Base-by-base conservation (phyloP, 1,140 invertebrate genomes). In the Anadara kagoshimensis region DNA sequence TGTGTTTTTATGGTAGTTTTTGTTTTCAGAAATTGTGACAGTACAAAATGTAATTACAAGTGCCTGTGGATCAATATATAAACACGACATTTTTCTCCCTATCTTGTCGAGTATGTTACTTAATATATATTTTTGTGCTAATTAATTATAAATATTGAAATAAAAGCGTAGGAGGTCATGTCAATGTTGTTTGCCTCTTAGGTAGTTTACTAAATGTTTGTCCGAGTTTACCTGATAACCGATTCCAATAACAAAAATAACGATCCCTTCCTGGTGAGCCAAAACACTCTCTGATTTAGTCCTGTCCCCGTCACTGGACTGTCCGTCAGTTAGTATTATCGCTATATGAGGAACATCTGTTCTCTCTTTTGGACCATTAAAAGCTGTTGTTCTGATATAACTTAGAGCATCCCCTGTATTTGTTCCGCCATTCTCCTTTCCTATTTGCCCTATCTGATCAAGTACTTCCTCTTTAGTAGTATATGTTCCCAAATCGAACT, bases 241-340 rank as follows among this genome's bases (percentile, higher is more conserved):
- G 14, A 73, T 51, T 29, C 54, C 59, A 5, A 58, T 66, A 7
- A 58, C 59, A 62, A 66, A 73, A n/a, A 65, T 47, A 4, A 26
- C 47, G 16, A 72, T 72, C 18, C 56, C 53, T 8, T 47, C 24
- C 36, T 10, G 0, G n/a, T 69, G 47, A 8, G 61, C 53, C 8
- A 26, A 44, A 20, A 49, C 26, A n/a, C 73, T 70, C 18, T 79
- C 53, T 0, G 56, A 10, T 41, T 53, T 47, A 24, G 65, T 73
- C 12, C 24, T 20, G 5, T 22, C 29, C 16, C 59, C 43, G 29
- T 56, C 18, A 14, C 65, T 49, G 0, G 73, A 70, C 18, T 57
- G 51, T 16, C 73, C 73, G 56, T 76, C 73, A 0, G 73, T 76
- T 16, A 76, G 44, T 10, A 76, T 43, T 20, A 76, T 76, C 1